Percentiles rank a stretch among this genome's conserved stretches.
Conservation (phyloP, 2,113 vertebrate species). For the Platycercus adscitus region DNA sequence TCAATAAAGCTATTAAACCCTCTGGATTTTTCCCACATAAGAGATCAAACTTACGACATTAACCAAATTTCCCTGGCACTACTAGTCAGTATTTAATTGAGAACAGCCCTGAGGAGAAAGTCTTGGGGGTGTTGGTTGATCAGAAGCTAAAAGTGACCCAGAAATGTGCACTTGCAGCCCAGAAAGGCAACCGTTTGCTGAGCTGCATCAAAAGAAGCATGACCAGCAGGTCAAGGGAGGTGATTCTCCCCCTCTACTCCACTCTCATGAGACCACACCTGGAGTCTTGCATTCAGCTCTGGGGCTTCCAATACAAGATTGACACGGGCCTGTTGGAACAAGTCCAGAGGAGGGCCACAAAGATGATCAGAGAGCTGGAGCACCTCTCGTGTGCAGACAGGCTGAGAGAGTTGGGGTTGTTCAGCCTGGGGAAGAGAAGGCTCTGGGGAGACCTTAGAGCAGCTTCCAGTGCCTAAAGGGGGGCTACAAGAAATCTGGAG, state of each 20-base stretch:
- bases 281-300: not conserved
- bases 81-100: not conserved
- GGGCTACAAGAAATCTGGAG: not conserved
- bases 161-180: not conserved
- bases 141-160: not conserved
- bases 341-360: not conserved
- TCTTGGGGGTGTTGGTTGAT: not conserved
- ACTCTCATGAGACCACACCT: not conserved
- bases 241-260: not conserved
- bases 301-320: not conserved
- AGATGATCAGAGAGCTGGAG: not conserved
- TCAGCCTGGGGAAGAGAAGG: not conserved
- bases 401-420: not conserved
- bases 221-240: not conserved
- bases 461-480: not conserved
- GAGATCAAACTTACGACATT: conserved; percentile 72
- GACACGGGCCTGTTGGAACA: not conserved
- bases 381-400: not conserved
- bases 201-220: not conserved
- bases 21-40: conserved; percentile 66
- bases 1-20: conserved; percentile 73
- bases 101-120: not conserved
- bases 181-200: not conserved
- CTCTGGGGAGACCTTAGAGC: not conserved
- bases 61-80: conserved; percentile 35